Conservation (phyloP, 2,888 invertebrate species). For the Agrotis puta region DNA sequence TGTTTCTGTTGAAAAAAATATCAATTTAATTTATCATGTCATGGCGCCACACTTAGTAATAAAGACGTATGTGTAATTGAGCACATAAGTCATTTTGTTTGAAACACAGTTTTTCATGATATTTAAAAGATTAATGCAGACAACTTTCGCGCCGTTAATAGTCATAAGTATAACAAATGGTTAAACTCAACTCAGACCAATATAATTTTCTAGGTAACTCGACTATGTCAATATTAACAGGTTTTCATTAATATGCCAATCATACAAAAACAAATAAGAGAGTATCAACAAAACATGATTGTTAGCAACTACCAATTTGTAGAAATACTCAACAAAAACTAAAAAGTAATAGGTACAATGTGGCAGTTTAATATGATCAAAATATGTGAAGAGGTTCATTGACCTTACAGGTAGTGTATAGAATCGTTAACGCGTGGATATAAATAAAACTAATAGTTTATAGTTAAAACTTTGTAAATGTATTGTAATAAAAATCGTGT, state of each 20-base stretch:
- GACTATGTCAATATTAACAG: background rate
- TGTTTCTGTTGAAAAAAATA: constrained; percentile 7
- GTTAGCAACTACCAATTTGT: background rate
- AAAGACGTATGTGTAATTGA: background rate
- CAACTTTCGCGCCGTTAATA: background rate
- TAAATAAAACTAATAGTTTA: background rate
- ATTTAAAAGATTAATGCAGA: background rate
- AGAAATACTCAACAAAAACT: background rate
- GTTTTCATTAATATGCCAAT: background rate
- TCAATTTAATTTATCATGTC: background rate
- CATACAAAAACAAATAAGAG: constrained; percentile 8
- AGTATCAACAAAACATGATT: background rate
- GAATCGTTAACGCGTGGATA: background rate
- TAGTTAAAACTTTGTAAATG: background rate
- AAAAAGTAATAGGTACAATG: background rate
- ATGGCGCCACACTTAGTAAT: background rate
- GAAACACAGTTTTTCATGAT: background rate
- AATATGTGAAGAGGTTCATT: background rate
- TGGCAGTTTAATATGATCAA: background rate
- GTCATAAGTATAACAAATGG: background rate
- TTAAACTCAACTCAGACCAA: background rate
- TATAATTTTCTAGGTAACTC: background rate
- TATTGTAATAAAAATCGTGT: background rate
- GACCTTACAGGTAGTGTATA: background rate
- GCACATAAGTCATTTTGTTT: background rate